phyloP scores from a whole-genome alignment of 2,888 invertebrate species.

The Platycheirus rosarum region DNA sequence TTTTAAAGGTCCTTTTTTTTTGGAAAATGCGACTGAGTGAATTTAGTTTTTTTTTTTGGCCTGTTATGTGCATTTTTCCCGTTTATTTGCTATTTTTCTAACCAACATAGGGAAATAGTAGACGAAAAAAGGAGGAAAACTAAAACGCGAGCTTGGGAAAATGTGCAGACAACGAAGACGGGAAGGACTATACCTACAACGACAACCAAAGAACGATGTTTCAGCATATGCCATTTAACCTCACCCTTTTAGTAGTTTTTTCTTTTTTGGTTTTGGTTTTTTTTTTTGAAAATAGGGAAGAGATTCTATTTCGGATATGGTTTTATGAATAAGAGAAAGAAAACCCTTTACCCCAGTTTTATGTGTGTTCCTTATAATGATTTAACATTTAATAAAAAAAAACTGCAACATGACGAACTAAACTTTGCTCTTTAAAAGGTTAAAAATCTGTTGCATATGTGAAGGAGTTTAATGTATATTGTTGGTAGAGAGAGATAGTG shows the following conservation, averaged over 20 bases:
- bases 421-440: constrained; percentile 38
- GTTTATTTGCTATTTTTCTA: constrained; percentile 73
- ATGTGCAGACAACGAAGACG: constrained; percentile 62
- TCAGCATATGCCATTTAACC: constrained; percentile 73
- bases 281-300: constrained; percentile 30
- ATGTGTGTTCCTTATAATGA: constrained; percentile 35
- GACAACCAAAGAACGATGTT: constrained; percentile 55
- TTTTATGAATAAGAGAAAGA: background rate
- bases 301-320: constrained; percentile 38
- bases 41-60: constrained; percentile 34
- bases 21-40: constrained; percentile 49
- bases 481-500: constrained; percentile 38
- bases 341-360: constrained; percentile 3
- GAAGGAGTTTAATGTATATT: background rate
- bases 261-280: constrained; percentile 23
- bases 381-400: constrained; percentile 34
- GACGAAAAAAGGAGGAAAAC: constrained; percentile 1
- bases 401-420: background rate
- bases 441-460: constrained; percentile 70
- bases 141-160: constrained; percentile 66
- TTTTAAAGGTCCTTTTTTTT: constrained; percentile 58
- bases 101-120: constrained; percentile 47
- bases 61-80: constrained; percentile 60
- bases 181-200: background rate
- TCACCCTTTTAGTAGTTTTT: constrained; percentile 58